A percentile compares a stretch with the other conserved stretches of the same genome.
These are phyloP conservation scores for Sus scrofa DNA, from an alignment of 2,113 vertebrate species.

Conservation along the genomic window T2T-Sscrofa CM000822.6:32472501-32473000, in stretches of 20 bases:
- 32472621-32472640: background rate
- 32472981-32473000: background rate
- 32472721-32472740: background rate
- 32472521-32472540: background rate
- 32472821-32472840: background rate
- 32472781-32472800: background rate
- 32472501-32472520: background rate
- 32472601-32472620: background rate
- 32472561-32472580: background rate
- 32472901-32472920: background rate
- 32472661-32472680: background rate
- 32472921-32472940: background rate
- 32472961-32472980: background rate
- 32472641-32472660: background rate
- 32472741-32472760: background rate
- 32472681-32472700: background rate
- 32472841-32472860: background rate
- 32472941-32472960: background rate
- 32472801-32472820: background rate
- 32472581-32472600: background rate
- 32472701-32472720: background rate
- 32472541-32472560: background rate
- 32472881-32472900: background rate
- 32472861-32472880: background rate
- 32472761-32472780: background rate